Conservation (phyloP, 2,888 invertebrate genomes). For the Melangyna quadrimaculata region DNA sequence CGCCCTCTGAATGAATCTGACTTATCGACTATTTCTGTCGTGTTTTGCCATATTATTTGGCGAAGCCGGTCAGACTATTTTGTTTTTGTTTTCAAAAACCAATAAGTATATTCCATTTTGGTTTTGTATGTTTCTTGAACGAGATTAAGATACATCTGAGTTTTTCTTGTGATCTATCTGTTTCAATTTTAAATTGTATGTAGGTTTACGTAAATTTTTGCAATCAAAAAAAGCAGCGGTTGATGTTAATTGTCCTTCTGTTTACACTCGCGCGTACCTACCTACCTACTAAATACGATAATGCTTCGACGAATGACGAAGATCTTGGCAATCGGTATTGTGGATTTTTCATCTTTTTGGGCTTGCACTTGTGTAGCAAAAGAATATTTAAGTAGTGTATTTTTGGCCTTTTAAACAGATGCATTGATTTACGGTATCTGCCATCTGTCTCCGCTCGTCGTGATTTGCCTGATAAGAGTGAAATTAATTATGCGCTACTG, state of each 20-base stretch:
- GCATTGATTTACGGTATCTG: constrained; percentile 31
- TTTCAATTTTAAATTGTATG: constrained; percentile 30
- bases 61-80: constrained; percentile 45
- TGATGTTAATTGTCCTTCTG: background rate
- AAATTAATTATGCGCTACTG: constrained; percentile 11
- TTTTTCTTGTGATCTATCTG: constrained; percentile 16
- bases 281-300: background rate
- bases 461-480: background rate
- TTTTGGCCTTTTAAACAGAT: constrained; percentile 49
- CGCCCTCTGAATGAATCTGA: constrained; percentile 50
- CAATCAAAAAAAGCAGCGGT: constrained; percentile 23
- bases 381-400: constrained; percentile 57
- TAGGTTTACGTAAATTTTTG: constrained; percentile 1
- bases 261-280: constrained; percentile 2
- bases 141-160: constrained; percentile 21
- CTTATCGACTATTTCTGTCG: constrained; percentile 18
- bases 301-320: constrained; percentile 32
- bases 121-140: background rate
- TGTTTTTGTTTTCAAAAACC: constrained; percentile 23
- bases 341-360: constrained; percentile 25
- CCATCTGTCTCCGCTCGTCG: background rate
- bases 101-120: constrained; percentile 36
- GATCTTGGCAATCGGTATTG: constrained; percentile 54
- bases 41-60: constrained; percentile 31
- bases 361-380: constrained; percentile 40